phyloP scores from a whole-genome alignment of 2,797 vertebrate genomes.

The Danio choprae region DNA sequence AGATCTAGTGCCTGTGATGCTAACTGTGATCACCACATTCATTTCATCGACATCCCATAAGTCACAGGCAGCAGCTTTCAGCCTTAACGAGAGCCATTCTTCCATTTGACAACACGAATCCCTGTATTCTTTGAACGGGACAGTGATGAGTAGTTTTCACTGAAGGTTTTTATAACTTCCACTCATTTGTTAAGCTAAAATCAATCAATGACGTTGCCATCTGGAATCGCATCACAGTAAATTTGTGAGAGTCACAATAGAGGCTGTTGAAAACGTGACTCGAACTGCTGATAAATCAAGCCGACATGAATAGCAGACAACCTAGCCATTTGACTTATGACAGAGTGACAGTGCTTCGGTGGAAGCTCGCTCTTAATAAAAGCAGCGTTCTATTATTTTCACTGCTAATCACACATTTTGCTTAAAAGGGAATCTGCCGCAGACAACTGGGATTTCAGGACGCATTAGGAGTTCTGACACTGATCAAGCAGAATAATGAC shows the following conservation, averaged over 20 bases:
- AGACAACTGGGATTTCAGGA: slow-evolving; percentile 31
- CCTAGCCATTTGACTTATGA: slow-evolving; percentile 60
- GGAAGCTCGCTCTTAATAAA: slow-evolving; percentile 26
- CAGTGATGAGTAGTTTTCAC: slow-evolving; percentile 46
- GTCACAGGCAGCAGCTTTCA: slow-evolving; percentile 38
- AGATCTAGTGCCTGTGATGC: slow-evolving; percentile 25
- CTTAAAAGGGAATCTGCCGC: slow-evolving; percentile 52
- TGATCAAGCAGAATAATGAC: slow-evolving; percentile 31
- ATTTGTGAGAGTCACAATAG: slow-evolving; percentile 54
- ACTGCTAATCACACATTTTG: slow-evolving; percentile 64
- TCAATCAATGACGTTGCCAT: slow-evolving; percentile 46
- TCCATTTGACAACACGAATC: slow-evolving; percentile 47
- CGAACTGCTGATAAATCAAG: slow-evolving; percentile 55
- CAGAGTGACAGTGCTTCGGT: slow-evolving; percentile 39
- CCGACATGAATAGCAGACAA: slow-evolving; percentile 57
- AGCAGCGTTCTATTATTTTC: slow-evolving; percentile 39
- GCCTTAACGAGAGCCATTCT: slow-evolving; percentile 50
- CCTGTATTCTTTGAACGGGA: slow-evolving; percentile 40
- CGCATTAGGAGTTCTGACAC: slow-evolving; percentile 44
- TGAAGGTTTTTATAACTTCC: slow-evolving; percentile 52
- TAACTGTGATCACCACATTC: slow-evolving; percentile 44
- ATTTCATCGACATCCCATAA: slow-evolving; percentile 41
- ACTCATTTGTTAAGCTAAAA: slow-evolving; percentile 55
- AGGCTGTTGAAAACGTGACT: slow-evolving; percentile 48
- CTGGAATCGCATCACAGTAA: slow-evolving; percentile 36